A percentile compares a stretch with the other conserved stretches of the same genome.
Evolutionary conservation across 1,140 invertebrate species (phyloP).

Genomic region (Plectrocnemia conspersa): DNA sequence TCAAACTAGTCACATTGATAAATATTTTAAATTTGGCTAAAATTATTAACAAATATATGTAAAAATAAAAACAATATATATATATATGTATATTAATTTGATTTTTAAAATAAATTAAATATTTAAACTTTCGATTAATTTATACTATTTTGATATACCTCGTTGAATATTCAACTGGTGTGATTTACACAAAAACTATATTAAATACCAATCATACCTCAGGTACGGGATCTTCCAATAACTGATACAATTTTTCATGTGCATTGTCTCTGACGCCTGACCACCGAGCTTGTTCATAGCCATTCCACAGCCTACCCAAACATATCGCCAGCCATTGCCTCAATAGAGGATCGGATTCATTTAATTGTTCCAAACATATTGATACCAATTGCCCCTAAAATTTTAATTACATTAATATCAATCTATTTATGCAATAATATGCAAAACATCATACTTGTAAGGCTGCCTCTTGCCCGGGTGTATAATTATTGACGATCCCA

Average conservation of each 20-base stretch:
- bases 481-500: constrained; percentile 86
- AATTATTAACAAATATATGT: too few relatives aligned
- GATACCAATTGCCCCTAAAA: constrained; percentile 78
- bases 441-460: constrained; percentile 47
- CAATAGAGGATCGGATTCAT: constrained; percentile 57
- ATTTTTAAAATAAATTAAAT: too few relatives aligned
- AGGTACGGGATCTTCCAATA: constrained; percentile 75
- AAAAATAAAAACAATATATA: too few relatives aligned
- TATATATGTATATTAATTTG: too few relatives aligned
- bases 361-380: constrained; percentile 80
- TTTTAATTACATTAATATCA: constrained; percentile 1
- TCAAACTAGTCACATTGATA: too few relatives aligned
- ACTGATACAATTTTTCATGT: constrained; percentile 85
- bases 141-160: too few relatives aligned
- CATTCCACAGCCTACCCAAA: constrained; percentile 89
- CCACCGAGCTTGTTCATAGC: constrained; percentile 91
- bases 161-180: constrained; percentile 6
- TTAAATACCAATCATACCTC: too few relatives aligned
- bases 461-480: constrained; percentile 80
- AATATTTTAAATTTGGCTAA: too few relatives aligned
- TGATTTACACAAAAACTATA: too few relatives aligned
- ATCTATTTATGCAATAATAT: background rate
- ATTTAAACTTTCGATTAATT: too few relatives aligned
- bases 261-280: constrained; percentile 92
- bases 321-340: constrained; percentile 91